These are phyloP conservation scores for Alauda arvensis DNA, from an alignment of 2,797 vertebrate species.

Conservation along the genomic window DNA sequence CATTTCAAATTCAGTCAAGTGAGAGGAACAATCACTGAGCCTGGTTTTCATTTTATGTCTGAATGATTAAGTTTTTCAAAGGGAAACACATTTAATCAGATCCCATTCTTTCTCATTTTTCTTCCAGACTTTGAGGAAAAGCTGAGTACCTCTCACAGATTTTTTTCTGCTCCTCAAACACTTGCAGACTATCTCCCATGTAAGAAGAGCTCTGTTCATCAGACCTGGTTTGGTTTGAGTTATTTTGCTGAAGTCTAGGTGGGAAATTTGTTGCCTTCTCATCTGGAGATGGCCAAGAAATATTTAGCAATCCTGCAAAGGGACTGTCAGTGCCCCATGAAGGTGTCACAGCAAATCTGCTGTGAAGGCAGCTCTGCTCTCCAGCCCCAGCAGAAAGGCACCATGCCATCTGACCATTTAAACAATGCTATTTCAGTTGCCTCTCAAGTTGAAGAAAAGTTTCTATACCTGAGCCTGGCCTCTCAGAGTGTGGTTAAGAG, in stretches of 20 bases:
- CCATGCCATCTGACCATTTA: neutral
- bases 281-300: neutral
- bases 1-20: neutral
- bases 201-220: neutral
- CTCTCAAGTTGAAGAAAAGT: neutral
- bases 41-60: neutral
- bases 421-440: conserved; percentile 19
- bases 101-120: neutral
- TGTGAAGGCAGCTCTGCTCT: neutral
- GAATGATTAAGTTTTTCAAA: conserved; percentile 4
- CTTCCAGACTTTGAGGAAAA: neutral
- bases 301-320: neutral
- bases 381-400: neutral
- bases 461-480: conserved; percentile 26
- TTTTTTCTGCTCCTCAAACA: neutral
- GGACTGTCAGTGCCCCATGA: neutral
- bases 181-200: neutral
- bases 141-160: neutral
- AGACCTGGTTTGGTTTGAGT: neutral
- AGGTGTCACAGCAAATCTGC: neutral
- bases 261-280: neutral
- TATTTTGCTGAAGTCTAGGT: neutral
- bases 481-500: neutral
- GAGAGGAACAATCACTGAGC: neutral
- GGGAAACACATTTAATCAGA: neutral